phyloP scores from a whole-genome alignment of 2,113 vertebrate species.

The Mus pahari region DNA sequence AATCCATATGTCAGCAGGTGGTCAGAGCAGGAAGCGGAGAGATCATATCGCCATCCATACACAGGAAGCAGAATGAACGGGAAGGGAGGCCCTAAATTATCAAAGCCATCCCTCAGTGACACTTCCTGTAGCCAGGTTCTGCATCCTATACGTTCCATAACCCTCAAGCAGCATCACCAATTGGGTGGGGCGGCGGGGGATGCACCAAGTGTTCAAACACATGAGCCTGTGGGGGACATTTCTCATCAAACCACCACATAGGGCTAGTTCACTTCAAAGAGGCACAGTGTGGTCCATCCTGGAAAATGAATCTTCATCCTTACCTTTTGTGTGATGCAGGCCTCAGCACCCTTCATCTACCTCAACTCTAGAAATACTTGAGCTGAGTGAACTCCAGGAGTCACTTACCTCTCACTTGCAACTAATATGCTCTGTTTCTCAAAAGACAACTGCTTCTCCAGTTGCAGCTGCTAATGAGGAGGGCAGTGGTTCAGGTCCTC shows the following conservation, averaged over 20 bases:
- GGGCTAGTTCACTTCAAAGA: conserved; percentile 2
- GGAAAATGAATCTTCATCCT: conserved; percentile 45
- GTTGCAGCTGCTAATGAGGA: neutral
- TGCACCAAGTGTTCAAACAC: neutral
- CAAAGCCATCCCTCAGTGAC: neutral
- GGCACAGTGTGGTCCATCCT: neutral
- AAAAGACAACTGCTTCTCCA: neutral
- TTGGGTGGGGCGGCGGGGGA: neutral
- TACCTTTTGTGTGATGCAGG: neutral
- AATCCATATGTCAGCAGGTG: neutral
- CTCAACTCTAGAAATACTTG: neutral
- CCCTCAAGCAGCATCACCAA: neutral
- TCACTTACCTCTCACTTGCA: neutral
- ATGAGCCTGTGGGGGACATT: neutral
- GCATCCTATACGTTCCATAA: neutral
- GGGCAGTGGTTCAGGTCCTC: neutral
- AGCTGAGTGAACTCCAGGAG: neutral
- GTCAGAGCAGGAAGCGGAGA: neutral
- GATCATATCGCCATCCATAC: neutral
- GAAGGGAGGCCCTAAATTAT: neutral
- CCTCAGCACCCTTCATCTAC: neutral
- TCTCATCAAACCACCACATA: neutral
- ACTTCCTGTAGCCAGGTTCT: neutral
- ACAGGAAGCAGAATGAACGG: neutral
- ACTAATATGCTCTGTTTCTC: neutral